Conservation (phyloP, 2,888 invertebrate genomes). For the Syrphus vitripennis region DNA sequence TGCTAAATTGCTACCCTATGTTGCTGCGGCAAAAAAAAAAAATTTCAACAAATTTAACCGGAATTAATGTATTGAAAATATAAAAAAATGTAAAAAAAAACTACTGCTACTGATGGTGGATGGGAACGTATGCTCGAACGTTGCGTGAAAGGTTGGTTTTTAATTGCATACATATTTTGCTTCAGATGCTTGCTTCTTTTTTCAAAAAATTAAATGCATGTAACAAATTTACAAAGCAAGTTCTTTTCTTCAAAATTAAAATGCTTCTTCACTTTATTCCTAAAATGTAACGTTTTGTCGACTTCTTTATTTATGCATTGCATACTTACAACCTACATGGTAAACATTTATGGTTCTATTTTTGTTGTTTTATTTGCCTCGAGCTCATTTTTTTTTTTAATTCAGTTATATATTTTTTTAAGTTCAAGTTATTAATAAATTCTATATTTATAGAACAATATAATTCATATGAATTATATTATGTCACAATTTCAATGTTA, state of each 20-base stretch:
- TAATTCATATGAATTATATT: no score
- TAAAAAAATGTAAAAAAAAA: conserved; percentile 15
- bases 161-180: conserved; percentile 30
- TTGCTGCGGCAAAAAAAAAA: conserved; percentile 45
- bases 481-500: no score
- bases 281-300: background rate
- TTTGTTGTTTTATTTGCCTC: no score
- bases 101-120: conserved; percentile 72
- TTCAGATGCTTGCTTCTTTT: conserved; percentile 21
- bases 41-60: conserved; percentile 42
- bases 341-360: no score
- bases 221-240: conserved; percentile 65
- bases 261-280: background rate
- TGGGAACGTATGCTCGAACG: conserved; percentile 69
- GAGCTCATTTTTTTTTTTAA: no score
- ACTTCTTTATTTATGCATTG: background rate
- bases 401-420: no score
- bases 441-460: no score
- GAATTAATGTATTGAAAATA: conserved; percentile 36
- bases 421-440: no score
- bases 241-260: background rate
- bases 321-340: no score
- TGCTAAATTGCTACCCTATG: conserved; percentile 62
- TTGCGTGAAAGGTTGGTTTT: conserved; percentile 66
- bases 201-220: conserved; percentile 14